phyloP scores from a whole-genome alignment of 2,797 vertebrate genomes.

The Channa striata region DNA sequence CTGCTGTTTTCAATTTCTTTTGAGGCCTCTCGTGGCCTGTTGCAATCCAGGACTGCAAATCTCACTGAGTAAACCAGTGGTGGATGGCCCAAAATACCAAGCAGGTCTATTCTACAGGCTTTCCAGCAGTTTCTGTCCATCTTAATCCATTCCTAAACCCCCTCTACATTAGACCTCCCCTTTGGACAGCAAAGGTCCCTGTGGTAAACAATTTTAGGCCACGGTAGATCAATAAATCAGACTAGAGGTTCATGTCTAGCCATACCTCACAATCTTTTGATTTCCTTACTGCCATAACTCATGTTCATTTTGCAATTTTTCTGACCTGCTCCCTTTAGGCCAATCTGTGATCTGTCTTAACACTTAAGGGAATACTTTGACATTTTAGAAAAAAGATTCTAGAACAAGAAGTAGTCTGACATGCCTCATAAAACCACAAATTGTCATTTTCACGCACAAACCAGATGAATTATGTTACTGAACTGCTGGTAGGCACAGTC shows the following conservation, averaged over 20 bases:
- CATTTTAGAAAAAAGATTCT: background rate
- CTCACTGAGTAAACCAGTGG: slow-evolving; percentile 30
- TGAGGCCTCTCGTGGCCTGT: slow-evolving; percentile 20
- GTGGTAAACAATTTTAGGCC: slow-evolving; percentile 24
- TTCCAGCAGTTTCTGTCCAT: slow-evolving; percentile 19
- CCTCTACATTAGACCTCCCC: background rate
- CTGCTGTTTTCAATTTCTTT: slow-evolving; percentile 35
- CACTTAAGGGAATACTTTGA: background rate
- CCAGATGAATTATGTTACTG: no score
- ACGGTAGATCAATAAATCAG: slow-evolving; percentile 29
- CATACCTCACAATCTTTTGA: slow-evolving; percentile 5
- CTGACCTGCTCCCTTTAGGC: background rate
- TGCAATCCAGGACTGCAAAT: slow-evolving; percentile 41
- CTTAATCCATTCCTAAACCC: slow-evolving; percentile 23
- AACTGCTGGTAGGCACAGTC: no score
- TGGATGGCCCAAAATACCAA: slow-evolving; percentile 20
- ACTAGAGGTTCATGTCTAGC: background rate
- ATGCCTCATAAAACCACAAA: no score
- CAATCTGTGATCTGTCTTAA: background rate
- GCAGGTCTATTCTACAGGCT: slow-evolving; percentile 19
- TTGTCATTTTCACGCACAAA: no score
- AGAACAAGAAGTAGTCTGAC: no score
- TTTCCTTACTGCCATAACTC: slow-evolving; percentile 14
- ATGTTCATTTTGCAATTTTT: slow-evolving; percentile 7
- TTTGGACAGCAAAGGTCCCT: slow-evolving; percentile 4